These are phyloP conservation scores for Drosophila serrata DNA, from an alignment of 1,140 invertebrate species.

Conservation along the genomic window DNA sequence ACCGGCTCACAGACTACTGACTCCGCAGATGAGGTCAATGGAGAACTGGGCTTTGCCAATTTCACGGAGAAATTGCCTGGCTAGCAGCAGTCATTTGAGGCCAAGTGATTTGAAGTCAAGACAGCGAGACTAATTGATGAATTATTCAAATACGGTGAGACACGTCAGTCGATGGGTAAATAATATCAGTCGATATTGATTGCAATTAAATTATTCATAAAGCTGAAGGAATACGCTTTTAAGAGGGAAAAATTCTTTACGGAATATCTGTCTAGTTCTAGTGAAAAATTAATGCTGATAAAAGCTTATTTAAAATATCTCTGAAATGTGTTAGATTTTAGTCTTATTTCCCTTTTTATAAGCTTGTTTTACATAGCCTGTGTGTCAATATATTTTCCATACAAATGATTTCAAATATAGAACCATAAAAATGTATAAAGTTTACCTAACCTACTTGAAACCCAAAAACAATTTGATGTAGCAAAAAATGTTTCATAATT, in stretches of 20 bases:
- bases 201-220: constrained; percentile 1
- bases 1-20: constrained; percentile 58
- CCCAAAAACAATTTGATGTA: not conserved
- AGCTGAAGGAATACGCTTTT: not conserved
- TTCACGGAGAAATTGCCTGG: constrained; percentile 43
- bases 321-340: too few relatives aligned
- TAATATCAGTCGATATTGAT: constrained; percentile 10
- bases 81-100: constrained; percentile 24
- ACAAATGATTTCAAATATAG: not conserved
- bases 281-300: not conserved
- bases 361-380: not conserved
- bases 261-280: not conserved
- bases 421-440: not conserved
- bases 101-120: constrained; percentile 5
- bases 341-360: not conserved
- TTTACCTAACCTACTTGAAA: not conserved
- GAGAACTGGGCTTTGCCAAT: constrained; percentile 25
- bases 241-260: not conserved
- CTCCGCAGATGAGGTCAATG: constrained; percentile 54
- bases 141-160: constrained; percentile 23
- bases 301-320: not conserved
- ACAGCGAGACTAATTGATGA: constrained; percentile 12
- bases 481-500: constrained; percentile 20
- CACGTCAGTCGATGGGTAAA: constrained; percentile 14
- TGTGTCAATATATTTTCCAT: not conserved